These are phyloP conservation scores for Vireo altiloquus DNA, from an alignment of 2,113 vertebrate genomes.

Conservation along the genomic window DNA sequence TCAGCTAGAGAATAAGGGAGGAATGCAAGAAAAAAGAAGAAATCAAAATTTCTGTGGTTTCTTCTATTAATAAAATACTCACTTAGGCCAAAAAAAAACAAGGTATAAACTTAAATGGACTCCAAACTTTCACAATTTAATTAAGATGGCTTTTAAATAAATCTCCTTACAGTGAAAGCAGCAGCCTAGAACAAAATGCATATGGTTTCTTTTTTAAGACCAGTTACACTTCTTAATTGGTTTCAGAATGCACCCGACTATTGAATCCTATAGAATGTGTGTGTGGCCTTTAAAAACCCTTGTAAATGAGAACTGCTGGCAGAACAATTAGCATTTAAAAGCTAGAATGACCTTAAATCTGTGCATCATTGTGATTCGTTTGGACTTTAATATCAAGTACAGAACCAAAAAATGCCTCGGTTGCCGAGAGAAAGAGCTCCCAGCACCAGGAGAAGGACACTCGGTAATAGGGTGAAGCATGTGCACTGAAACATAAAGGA, in stretches of 20 bases:
- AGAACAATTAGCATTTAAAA: conserved; percentile 90
- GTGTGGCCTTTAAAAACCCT: conserved; percentile 80
- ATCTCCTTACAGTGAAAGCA: background rate
- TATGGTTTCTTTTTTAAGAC: conserved; percentile 10
- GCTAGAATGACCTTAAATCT: conserved; percentile 84
- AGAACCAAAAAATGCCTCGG: conserved; percentile 45
- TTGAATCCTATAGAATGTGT: conserved; percentile 72
- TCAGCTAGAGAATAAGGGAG: background rate
- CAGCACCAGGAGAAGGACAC: conserved; percentile 57
- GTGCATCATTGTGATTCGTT: conserved; percentile 80
- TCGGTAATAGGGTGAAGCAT: conserved; percentile 67
- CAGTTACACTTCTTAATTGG: conserved; percentile 55
- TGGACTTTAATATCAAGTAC: conserved; percentile 73
- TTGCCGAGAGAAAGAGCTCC: conserved; percentile 68
- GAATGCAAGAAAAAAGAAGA: background rate
- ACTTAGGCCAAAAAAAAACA: background rate
- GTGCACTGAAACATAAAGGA: conserved; percentile 85
- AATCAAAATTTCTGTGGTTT: background rate
- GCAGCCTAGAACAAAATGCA: background rate
- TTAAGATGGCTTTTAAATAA: conserved; percentile 8
- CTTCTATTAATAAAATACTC: background rate
- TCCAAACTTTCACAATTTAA: background rate
- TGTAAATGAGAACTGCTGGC: conserved; percentile 84
- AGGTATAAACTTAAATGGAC: background rate
- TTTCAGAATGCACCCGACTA: conserved; percentile 55